phyloP scores from a whole-genome alignment of 2,113 vertebrate species.

The Setophaga coronata region DNA sequence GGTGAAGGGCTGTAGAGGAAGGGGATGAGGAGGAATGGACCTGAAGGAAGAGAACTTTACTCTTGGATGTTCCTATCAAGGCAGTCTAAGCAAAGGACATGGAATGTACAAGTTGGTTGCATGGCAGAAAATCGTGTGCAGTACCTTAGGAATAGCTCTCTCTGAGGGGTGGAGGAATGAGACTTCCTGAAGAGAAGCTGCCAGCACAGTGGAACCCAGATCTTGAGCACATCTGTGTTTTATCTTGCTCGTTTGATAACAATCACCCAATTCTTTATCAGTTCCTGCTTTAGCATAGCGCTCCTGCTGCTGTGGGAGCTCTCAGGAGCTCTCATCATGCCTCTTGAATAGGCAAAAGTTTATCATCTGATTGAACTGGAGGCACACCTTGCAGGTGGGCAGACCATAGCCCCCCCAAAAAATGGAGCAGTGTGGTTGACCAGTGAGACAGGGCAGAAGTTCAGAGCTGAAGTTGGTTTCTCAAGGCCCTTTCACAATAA shows the following conservation, averaged over 20 bases:
- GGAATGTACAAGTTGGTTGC: rapidly evolving
- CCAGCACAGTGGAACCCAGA: background rate
- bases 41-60: background rate
- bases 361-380: background rate
- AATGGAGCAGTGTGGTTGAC: background rate
- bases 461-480: background rate
- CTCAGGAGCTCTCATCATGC: rapidly evolving
- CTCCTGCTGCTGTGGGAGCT: background rate
- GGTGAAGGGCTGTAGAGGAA: background rate
- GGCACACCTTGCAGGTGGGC: rapidly evolving
- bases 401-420: background rate
- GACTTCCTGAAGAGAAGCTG: background rate
- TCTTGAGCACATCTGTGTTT: background rate
- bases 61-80: background rate
- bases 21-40: background rate
- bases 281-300: rapidly evolving
- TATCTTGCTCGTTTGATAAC: background rate
- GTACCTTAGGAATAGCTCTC: background rate
- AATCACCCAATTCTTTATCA: background rate
- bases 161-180: background rate
- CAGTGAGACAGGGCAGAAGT: background rate
- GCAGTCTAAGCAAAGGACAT: background rate
- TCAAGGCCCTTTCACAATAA: background rate
- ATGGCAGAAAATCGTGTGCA: background rate
- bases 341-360: background rate